These are phyloP conservation scores for Paedocypris micromegethes DNA, from an alignment of 2,797 vertebrate species.

Conservation along the genomic window DNA sequence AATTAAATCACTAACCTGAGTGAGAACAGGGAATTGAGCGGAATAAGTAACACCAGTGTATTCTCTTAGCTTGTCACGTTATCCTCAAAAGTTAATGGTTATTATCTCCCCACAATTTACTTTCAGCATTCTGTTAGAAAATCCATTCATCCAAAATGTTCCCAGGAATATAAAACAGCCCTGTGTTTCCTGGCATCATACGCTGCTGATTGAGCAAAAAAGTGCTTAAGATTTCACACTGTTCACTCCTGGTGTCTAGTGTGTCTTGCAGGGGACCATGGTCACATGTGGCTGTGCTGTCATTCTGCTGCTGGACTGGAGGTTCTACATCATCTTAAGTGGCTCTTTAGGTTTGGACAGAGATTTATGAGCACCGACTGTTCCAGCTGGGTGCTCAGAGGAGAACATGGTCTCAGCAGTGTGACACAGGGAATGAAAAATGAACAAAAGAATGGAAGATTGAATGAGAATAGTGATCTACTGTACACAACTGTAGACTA, in stretches of 20 bases:
- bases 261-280: neutral
- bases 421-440: constrained; percentile 7
- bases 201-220: no score
- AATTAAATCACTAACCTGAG: no score
- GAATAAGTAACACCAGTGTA: no score
- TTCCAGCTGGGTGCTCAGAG: constrained; percentile 69
- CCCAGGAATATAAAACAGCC: no score
- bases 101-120: no score
- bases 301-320: constrained; percentile 64
- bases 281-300: constrained; percentile 30
- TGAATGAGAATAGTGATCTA: neutral
- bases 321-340: constrained; percentile 79
- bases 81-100: no score
- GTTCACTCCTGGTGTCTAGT: constrained; percentile 24
- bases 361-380: constrained; percentile 68
- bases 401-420: constrained; percentile 51
- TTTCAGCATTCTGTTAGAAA: no score
- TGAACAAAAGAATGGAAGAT: neutral
- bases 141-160: no score
- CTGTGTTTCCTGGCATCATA: no score
- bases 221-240: no score
- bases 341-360: constrained; percentile 76
- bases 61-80: no score
- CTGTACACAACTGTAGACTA: constrained; percentile 2
- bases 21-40: no score